Conservation (phyloP, 2,888 invertebrate species). For the Cacoxenus indagator region DNA sequence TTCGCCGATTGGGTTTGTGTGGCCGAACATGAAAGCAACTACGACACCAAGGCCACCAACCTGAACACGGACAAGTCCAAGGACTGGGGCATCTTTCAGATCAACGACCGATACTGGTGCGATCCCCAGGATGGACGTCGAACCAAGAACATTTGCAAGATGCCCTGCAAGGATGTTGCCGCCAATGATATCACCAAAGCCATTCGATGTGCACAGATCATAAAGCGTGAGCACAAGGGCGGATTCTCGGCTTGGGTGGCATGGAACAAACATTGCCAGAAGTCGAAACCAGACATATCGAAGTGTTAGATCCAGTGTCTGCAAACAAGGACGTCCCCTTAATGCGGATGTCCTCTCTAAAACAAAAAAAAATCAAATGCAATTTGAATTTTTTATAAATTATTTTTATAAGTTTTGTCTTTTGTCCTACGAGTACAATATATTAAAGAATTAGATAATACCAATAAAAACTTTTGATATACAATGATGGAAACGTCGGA, state of each 20-base stretch:
- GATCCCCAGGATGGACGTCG: conserved; percentile 24
- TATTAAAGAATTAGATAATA: no score
- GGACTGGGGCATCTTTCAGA: conserved; percentile 56
- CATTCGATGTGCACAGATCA: conserved; percentile 40
- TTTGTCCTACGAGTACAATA: no score
- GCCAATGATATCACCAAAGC: conserved; percentile 41
- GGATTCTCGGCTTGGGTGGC: conserved; percentile 49
- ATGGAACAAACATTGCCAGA: conserved; percentile 39
- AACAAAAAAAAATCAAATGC: no score
- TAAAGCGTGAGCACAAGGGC: conserved; percentile 35
- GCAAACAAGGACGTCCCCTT: no score
- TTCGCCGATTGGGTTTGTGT: conserved; percentile 39
- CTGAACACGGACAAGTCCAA: conserved; percentile 68
- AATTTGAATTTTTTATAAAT: no score
- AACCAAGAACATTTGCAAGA: conserved; percentile 40
- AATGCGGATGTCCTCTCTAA: no score
- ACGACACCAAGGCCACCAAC: conserved; percentile 67
- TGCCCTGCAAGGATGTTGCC: conserved; percentile 40
- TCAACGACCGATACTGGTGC: conserved; percentile 55
- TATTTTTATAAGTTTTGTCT: no score
- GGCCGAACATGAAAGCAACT: conserved; percentile 32
- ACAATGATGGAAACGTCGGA: no score
- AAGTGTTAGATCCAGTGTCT: conserved; percentile 1
- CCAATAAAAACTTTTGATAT: no score
- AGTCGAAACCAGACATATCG: not conserved